These are phyloP conservation scores for Neodiprion fabricii DNA, from an alignment of 1,140 invertebrate genomes.

Conservation along the genomic window DNA sequence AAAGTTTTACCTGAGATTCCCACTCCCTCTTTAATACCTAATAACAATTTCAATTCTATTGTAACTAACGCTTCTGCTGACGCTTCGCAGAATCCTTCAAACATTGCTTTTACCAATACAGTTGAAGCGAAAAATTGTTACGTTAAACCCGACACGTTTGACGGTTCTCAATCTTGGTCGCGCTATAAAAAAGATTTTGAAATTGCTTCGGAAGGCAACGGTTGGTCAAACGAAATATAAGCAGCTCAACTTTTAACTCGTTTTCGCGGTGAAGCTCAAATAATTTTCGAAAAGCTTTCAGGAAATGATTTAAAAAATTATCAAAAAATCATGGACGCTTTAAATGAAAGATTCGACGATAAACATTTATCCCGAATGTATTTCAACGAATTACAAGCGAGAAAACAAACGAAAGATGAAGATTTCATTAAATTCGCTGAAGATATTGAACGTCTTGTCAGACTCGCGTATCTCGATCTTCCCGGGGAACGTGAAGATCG, in stretches of 20 bases:
- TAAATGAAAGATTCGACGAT: constrained; percentile 1
- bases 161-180: constrained; percentile 10
- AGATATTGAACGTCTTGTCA: background rate
- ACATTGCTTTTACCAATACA: too few relatives aligned
- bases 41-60: too few relatives aligned
- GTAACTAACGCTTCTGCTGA: too few relatives aligned
- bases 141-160: constrained; percentile 4
- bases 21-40: too few relatives aligned
- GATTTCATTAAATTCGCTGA: constrained; percentile 1
- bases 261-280: background rate
- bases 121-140: too few relatives aligned
- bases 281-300: background rate
- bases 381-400: constrained; percentile 7
- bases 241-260: constrained; percentile 11
- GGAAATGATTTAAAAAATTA: background rate
- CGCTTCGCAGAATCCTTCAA: too few relatives aligned
- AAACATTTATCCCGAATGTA: background rate
- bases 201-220: background rate
- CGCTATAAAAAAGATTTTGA: constrained; percentile 10
- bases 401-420: background rate
- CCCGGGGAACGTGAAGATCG: background rate
- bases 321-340: background rate
- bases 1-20: too few relatives aligned
- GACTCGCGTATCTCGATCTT: background rate
- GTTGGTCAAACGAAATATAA: constrained; percentile 2